A percentile compares a stretch with the other conserved stretches of the same genome.
Evolutionary conservation across 2,113 vertebrate species (phyloP).

Genomic region (Serinus canaria): DNA sequence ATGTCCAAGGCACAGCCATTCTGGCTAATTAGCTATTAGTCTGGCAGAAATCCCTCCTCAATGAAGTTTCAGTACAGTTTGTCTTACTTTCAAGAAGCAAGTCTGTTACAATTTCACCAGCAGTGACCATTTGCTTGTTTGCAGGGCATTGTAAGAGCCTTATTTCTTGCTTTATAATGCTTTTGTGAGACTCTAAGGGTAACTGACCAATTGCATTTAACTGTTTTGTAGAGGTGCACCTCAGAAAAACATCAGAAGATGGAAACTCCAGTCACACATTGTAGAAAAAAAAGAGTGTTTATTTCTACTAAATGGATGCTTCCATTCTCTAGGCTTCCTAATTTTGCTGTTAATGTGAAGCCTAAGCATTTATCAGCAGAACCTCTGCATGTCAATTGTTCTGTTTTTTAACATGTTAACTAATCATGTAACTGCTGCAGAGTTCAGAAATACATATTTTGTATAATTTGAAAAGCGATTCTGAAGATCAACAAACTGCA

Average conservation of each 20-base stretch:
- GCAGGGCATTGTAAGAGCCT: neutral
- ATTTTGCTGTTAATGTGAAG: neutral
- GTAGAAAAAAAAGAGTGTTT: neutral
- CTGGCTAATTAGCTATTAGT: neutral
- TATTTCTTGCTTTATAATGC: neutral
- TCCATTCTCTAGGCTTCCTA: neutral
- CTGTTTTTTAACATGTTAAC: neutral
- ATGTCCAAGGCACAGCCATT: neutral
- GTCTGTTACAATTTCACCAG: neutral
- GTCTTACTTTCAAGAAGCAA: neutral
- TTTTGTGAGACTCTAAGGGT: neutral
- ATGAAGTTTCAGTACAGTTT: neutral
- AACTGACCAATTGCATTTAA: neutral
- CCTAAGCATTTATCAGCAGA: neutral
- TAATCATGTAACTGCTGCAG: neutral
- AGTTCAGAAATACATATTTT: neutral
- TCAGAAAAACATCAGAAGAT: neutral
- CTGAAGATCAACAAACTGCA: neutral
- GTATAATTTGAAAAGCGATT: neutral
- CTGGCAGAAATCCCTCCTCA: neutral
- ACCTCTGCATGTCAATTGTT: neutral
- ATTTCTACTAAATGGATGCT: neutral
- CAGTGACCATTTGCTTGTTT: neutral
- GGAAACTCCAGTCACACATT: neutral
- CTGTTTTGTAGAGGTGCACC: neutral